A percentile compares a stretch with the other conserved stretches of the same genome.
Evolutionary conservation across 2,113 vertebrate genomes (phyloP).

Genomic region (Aix galericulata): DNA sequence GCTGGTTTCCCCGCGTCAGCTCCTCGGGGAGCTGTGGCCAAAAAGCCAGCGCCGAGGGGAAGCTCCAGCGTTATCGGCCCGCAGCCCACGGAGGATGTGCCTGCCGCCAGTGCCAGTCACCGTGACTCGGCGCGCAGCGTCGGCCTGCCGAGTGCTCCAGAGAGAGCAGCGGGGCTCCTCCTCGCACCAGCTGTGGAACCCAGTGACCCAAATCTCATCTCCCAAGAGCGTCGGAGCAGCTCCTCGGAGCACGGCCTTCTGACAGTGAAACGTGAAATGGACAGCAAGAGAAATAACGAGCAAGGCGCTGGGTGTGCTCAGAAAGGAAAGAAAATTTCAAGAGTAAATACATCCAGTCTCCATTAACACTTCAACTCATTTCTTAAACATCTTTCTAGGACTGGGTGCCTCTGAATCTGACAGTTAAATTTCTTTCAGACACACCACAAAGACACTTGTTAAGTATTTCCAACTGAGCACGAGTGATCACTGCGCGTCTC

Average conservation of each 20-base stretch:
- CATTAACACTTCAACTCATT: background rate
- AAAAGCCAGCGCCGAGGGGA: background rate
- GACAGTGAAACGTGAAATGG: background rate
- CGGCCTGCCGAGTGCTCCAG: background rate
- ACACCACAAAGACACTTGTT: background rate
- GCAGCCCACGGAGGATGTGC: accelerated
- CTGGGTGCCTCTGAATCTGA: background rate
- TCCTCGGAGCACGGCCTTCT: background rate
- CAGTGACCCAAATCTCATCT: slow-evolving; percentile 53
- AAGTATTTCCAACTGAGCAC: background rate
- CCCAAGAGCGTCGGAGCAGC: background rate
- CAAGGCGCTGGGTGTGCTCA: background rate
- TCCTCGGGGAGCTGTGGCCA: background rate
- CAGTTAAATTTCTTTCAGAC: background rate
- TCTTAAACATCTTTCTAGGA: background rate
- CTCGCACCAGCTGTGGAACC: background rate
- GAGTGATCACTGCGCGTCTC: background rate
- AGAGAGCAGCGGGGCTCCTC: background rate
- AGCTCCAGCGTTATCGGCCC: background rate
- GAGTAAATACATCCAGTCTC: background rate
- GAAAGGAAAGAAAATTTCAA: background rate
- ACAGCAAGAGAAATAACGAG: background rate
- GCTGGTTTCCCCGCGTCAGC: background rate
- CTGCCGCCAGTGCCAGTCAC: background rate
- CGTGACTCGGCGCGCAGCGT: background rate